These are phyloP conservation scores for Pseudopipra pipra DNA, from an alignment of 2,113 vertebrate genomes.

Conservation along the genomic window DNA sequence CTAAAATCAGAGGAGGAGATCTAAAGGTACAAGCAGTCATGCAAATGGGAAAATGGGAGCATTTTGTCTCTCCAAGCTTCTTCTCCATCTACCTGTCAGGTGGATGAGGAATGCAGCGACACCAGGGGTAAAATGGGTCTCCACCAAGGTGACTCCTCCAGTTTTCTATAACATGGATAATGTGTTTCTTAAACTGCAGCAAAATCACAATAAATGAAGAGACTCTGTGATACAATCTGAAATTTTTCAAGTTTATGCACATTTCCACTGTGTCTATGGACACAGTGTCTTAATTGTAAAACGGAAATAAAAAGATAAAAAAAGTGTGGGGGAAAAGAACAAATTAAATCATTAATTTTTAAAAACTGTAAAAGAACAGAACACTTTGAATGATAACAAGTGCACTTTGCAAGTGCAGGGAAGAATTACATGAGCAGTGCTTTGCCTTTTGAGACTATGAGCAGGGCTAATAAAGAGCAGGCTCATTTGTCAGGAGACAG, in stretches of 20 bases:
- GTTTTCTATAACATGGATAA: neutral
- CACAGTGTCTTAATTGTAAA: neutral
- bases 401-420: neutral
- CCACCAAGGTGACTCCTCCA: neutral
- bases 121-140: neutral
- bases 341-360: neutral
- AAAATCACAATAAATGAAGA: neutral
- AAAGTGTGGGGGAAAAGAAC: neutral
- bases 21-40: neutral
- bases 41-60: neutral
- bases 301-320: neutral
- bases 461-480: neutral
- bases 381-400: neutral
- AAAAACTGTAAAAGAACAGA: neutral
- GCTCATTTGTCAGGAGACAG: neutral
- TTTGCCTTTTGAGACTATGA: neutral
- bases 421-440: neutral
- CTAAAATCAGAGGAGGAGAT: neutral
- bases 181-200: neutral
- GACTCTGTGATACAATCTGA: fast-evolving
- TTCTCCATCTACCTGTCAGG: neutral
- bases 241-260: neutral
- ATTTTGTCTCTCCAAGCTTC: neutral
- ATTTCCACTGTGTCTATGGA: neutral
- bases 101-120: neutral